phyloP scores from a whole-genome alignment of 2,888 invertebrate genomes.

The Spialia ferax region DNA sequence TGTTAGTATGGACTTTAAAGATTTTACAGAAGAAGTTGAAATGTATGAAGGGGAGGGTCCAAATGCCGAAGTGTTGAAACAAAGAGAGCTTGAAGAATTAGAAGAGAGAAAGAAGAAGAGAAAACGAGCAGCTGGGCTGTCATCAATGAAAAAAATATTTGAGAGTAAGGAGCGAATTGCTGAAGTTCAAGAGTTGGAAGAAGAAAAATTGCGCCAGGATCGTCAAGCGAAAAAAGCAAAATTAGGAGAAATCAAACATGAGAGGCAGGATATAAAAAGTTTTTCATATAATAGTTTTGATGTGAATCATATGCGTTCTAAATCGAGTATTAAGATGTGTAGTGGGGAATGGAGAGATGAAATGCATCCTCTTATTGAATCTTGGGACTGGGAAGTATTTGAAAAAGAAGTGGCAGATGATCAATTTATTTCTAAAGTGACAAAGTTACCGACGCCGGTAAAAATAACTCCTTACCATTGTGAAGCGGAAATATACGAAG shows the following conservation, averaged over 20 bases:
- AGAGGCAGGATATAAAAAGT: slow-evolving; percentile 79
- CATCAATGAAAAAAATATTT: slow-evolving; percentile 90
- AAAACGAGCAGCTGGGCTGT: slow-evolving; percentile 88
- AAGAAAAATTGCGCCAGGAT: slow-evolving; percentile 77
- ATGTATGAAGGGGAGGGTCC: slow-evolving; percentile 91
- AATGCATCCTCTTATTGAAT: slow-evolving; percentile 88
- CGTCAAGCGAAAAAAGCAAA: slow-evolving; percentile 75
- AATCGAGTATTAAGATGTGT: slow-evolving; percentile 80
- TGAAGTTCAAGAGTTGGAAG: slow-evolving; percentile 87
- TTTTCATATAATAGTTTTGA: slow-evolving; percentile 81
- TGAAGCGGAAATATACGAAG: slow-evolving; percentile 81
- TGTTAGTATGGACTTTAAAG: slow-evolving; percentile 90
- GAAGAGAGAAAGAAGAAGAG: slow-evolving; percentile 85
- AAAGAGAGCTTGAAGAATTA: slow-evolving; percentile 86
- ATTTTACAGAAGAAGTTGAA: slow-evolving; percentile 85
- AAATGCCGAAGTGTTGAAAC: slow-evolving; percentile 87
- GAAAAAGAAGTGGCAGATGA: slow-evolving; percentile 85
- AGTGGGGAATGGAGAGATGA: slow-evolving; percentile 88
- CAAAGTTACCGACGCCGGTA: slow-evolving; percentile 78
- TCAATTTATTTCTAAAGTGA: slow-evolving; percentile 76
- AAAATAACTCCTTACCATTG: slow-evolving; percentile 80
- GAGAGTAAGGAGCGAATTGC: slow-evolving; percentile 91
- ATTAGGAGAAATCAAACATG: slow-evolving; percentile 72
- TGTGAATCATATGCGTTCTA: slow-evolving; percentile 81
- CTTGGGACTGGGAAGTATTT: slow-evolving; percentile 89